These are phyloP conservation scores for Hypanus sabinus DNA, from an alignment of 2,113 vertebrate species.

Conservation along the genomic window DNA sequence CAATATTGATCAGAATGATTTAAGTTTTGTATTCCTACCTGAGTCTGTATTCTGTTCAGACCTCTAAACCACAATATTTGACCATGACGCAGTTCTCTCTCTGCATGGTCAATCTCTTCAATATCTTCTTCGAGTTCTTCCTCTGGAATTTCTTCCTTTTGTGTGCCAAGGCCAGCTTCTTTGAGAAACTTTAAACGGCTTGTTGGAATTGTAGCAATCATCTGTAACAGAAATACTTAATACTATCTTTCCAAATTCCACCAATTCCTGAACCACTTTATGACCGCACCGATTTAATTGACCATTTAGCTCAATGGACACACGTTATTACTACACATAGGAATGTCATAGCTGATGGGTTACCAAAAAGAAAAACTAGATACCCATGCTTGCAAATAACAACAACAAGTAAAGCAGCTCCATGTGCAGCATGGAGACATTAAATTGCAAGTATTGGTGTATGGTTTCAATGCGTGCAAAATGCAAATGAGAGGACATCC, in stretches of 20 bases:
- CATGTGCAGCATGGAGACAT: too few species aligned
- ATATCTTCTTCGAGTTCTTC: slow-evolving; percentile 80
- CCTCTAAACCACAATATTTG: slow-evolving; percentile 99
- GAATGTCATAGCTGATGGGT: too few species aligned
- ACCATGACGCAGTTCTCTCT: slow-evolving; percentile 88
- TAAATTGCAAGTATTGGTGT: too few species aligned
- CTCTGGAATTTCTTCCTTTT: slow-evolving; percentile 94
- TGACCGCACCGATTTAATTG: neutral
- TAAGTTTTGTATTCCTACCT: slow-evolving; percentile 67
- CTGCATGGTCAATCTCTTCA: slow-evolving; percentile 95
- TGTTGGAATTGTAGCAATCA: slow-evolving; percentile 92
- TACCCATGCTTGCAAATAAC: too few species aligned
- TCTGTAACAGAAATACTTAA: slow-evolving; percentile 52
- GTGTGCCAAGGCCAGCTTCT: slow-evolving; percentile 92
- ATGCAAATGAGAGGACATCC: too few species aligned
- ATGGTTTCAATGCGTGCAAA: too few species aligned
- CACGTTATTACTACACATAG: neutral
- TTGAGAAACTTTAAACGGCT: slow-evolving; percentile 95
- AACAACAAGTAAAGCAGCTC: too few species aligned
- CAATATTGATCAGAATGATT: neutral
- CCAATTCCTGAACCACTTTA: neutral
- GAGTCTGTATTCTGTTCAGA: slow-evolving; percentile 97
- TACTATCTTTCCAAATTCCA: neutral
- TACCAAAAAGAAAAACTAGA: too few species aligned
- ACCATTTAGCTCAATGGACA: neutral